Evolutionary conservation across 2,113 vertebrate genomes (phyloP), one percentile per base, ranked within the genome.

Genomic region (Entomyzon cyanotis): DNA sequence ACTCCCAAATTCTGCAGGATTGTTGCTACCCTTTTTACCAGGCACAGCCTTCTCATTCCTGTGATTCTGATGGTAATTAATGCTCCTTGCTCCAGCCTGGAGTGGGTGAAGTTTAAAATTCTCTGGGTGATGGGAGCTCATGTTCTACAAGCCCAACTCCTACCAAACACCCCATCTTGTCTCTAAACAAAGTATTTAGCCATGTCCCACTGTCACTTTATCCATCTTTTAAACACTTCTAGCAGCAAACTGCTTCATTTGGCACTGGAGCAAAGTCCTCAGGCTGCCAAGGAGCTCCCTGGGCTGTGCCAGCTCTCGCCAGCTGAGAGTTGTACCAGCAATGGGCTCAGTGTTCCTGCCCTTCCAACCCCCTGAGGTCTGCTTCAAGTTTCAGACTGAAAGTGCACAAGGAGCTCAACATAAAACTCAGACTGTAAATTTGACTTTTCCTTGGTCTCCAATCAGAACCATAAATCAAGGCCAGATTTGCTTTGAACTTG

Each of bases 401-500:
- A 84, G 73, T 0, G 15, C 52, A 67, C 85, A 86, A 84, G 83
- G 49, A 95, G 55, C 83, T 82, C 90, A 58, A 84, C 83, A 81
- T 46, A 92, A 96, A 96, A 94, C 83, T 68, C 80, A 52, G 92
- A 89, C 83, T 96, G 92, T 92, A 93, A 95, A 94, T 94, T 83
- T 92, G 83, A 81, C 95, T 96, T 96, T 89, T 94, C 93, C 90
- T 96, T 95, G 95, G 95, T 97, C 90, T 93, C 95, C 92, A 64
- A 95, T 96, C 96, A 90, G 95, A 90, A 64, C 86, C 37, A 22
- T 96, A 96, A 97, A 96, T 96, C 95, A 96, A 79, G 13, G 44
- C 80, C 88, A 68, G 93, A 94, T 96, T 96, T 92, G 83, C 95
- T 97, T 97, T 96, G 95, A 97, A 97, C 93, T 97, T 64, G 94